Base-by-base conservation (phyloP, 2,797 vertebrate genomes). In the Diplodus sargus region DNA sequence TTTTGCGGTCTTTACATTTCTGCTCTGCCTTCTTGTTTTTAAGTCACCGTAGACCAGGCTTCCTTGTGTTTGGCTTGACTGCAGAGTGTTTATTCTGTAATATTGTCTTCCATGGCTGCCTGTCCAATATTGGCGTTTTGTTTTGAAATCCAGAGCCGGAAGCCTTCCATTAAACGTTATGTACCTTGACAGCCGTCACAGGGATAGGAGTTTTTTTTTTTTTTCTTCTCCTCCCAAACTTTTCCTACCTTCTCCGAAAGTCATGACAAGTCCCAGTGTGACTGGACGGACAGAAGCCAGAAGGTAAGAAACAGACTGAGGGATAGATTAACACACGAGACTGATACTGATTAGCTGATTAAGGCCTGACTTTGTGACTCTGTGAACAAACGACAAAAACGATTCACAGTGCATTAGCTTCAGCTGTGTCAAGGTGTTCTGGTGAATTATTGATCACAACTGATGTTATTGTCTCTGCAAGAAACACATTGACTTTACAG, bases 291-390 rank as follows among this genome's bases (percentile, higher is more conserved):
- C 62, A 69, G 56, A 52, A 74, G 84, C 70, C 76, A 82, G 49
- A 79, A 93, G 93, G 93, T 94, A 94, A 90, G 93, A 49, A 3
- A 28, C 62, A 53, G 53, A 28, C 70, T 7, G 22, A 54, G 34
- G 65, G 9, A 78, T 73, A 72, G 58, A 75, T 85, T n/a, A 14
- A 1, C 65, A 2, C 57, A 5, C 54, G 42, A 48, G 1, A 10
- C 49, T 10, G 42, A 66, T 47, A 62, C 71, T 20, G 76, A 85
- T 87, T 42, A 79, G 22, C 3, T 51, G n/a, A 67, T 84, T 69
- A 60, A 54, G 56, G 43, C 4, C 39, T 13, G 49, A 58, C 20
- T 65, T 51, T 60, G 68, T 28, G 17, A 69, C 48, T 52, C 28
- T 11, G 4, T 20, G 9, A 63, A 18, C 18, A 10, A 70, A 17